Conservation (phyloP, 2,113 vertebrate species). For the Micromys minutus region DNA sequence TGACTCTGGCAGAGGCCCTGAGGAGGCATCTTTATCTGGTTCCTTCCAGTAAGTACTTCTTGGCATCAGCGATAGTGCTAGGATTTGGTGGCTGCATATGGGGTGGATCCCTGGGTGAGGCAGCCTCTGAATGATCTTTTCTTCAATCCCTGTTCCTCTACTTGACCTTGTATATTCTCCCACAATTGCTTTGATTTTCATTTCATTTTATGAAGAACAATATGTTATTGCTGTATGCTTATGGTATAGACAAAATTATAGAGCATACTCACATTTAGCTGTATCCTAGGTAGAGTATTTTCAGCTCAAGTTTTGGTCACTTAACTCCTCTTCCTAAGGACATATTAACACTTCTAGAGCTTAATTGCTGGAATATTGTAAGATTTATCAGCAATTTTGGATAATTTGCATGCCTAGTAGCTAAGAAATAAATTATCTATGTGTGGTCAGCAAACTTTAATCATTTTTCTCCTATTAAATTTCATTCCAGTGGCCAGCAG, state of each 20-base stretch:
- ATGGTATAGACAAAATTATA: neutral
- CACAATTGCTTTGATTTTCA: no score
- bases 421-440: constrained; percentile 2
- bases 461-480: neutral
- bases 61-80: no score
- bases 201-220: no score
- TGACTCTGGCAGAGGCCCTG: no score
- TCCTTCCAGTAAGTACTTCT: no score
- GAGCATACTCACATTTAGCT: neutral
- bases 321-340: neutral
- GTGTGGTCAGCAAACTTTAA: neutral
- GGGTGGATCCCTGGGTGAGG: no score
- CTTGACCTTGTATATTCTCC: no score
- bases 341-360: neutral
- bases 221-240: neutral
- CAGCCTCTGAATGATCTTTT: neutral
- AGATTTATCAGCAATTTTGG: constrained; percentile 1
- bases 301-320: neutral
- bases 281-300: neutral
- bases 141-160: no score
- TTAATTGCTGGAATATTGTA: neutral
- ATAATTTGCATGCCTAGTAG: neutral
- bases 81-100: no score
- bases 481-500: neutral
- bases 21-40: no score